Base-by-base conservation (phyloP, 1,140 invertebrate species). In the Calephelis virginiensis region DNA sequence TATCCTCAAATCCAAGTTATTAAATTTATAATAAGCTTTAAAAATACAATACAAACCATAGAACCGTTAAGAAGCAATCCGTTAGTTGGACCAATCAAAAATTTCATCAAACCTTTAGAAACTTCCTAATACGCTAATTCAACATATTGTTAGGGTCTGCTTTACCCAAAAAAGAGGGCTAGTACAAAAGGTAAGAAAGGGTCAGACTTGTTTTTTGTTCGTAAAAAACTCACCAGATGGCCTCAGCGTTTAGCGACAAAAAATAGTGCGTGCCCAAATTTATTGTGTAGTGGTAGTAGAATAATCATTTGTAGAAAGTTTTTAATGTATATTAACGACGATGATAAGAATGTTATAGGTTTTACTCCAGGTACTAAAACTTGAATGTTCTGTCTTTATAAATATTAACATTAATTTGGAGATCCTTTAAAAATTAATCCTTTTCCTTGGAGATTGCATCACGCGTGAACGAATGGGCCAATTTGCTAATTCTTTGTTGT, bases 81-180 rank as follows among this genome's bases (percentile, higher is more conserved):
- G 89, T 90, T 90, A 82, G 76, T 64, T 66, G 75, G 82, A 80
- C 81, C 86, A 88, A 91, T 91, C 86, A 85, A 89, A 89, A 91
- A 85, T 82, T 89, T 90, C 86, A 89, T 89, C 86, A 82, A 72
- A 65, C 80, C 85, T 81, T 85, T 89, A 85, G 82, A 88, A 88
- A 82, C 89, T 75, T 73, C 84, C 86, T 91, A 91, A 91, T 89
- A 89, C 86, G 81, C 82, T 91, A 89, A 91, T 91, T 87, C 85
- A 84, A 85, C 81, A 83, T 91, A 89, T 87, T 89, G 89, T 89
- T 78, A 86, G 86, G 85, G 79, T 81, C 79, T 73, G 69, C 67
- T 75, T 70, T 50, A 50, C 69, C 72, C 64, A 71, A 90, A 91
- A 91, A 89, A 89, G 77, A 81, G 86, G 86, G 83, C 86, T 73